phyloP scores from a whole-genome alignment of 2,113 vertebrate species.

The Anarrhichthys ocellatus region DNA sequence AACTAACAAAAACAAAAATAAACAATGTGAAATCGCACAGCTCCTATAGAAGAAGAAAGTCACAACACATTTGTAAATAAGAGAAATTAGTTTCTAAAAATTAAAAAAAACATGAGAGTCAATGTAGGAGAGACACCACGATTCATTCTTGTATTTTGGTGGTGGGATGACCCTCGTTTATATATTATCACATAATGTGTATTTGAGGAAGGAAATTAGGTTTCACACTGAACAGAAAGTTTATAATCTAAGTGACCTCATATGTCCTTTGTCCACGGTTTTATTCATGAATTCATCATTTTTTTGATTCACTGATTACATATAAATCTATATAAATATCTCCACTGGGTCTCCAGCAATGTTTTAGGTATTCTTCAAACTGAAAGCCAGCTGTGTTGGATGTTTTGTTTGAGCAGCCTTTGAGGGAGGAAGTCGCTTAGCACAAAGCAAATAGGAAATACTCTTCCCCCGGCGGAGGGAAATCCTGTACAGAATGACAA shows the following conservation, averaged over 20 bases:
- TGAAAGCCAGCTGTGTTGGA: constrained; percentile 53
- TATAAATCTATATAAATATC: constrained; percentile 20
- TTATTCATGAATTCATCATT: not conserved
- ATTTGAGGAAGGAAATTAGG: not conserved
- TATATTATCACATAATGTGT: not conserved
- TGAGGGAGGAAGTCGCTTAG: constrained; percentile 60
- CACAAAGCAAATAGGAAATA: constrained; percentile 54
- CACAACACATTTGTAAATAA: not conserved
- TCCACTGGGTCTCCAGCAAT: not conserved
- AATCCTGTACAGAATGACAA: constrained; percentile 79
- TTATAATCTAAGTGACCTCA: not conserved
- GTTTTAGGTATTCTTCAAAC: constrained; percentile 25
- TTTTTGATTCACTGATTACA: not conserved
- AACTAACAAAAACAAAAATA: not conserved
- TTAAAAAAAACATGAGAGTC: not conserved
- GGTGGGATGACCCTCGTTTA: not conserved
- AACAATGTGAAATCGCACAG: not conserved
- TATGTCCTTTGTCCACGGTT: not conserved
- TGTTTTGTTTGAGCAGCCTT: constrained; percentile 55
- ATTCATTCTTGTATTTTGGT: not conserved
- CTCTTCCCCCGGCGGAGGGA: constrained; percentile 69
- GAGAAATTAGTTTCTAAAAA: not conserved
- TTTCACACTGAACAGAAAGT: not conserved
- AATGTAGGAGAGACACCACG: not conserved
- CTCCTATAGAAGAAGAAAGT: not conserved